Base-by-base conservation (phyloP, 2,888 invertebrate genomes). In the Drosophila villosipedis region DNA sequence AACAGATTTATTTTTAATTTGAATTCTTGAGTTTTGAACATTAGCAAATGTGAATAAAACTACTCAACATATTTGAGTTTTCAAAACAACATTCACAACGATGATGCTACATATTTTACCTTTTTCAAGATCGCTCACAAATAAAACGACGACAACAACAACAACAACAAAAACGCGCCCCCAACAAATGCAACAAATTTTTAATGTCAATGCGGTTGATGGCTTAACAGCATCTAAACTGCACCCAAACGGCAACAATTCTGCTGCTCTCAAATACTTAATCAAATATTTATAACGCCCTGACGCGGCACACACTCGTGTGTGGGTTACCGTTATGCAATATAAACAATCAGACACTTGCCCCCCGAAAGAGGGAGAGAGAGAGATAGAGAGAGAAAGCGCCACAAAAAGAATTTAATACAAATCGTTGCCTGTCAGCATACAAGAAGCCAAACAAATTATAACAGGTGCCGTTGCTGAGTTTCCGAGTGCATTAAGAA, bases 371-470 rank as follows among this genome's bases (percentile, higher is more conserved):
- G 43, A 54, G 54, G 5, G 25, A 63, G 43, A 54, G 54, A 9
- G n/a, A 75, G 52, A 59, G 54, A 66, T 50, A 73, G 57, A 71
- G 54, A 64, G 57, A 30, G 30, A 80, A 57, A 63, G 71, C 41
- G 62, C 64, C 62, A 70, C 50, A 69, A 53, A 75, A 83, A 82
- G 88, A 85, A 85, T 89, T 89, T 76, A 82, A 85, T 85, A 88
- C 84, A 85, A 85, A 85, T 85, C 84, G 89, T 80, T 86, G 78
- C 63, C 85, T 85, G 85, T 85, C 85, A 85, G 84, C 85, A 82
- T 50, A 82, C 84, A 84, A 86, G 89, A 88, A 89, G 85, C 89
- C 89, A 85, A 89, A 85, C 85, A 85, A 85, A 85, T 85, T 85
- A 84, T 86, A 85, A 89, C 85, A 85, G 85, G 85, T 85, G 85